Evolutionary conservation across 2,888 invertebrate genomes (phyloP).

Genomic region (Ariolimax columbianus): DNA sequence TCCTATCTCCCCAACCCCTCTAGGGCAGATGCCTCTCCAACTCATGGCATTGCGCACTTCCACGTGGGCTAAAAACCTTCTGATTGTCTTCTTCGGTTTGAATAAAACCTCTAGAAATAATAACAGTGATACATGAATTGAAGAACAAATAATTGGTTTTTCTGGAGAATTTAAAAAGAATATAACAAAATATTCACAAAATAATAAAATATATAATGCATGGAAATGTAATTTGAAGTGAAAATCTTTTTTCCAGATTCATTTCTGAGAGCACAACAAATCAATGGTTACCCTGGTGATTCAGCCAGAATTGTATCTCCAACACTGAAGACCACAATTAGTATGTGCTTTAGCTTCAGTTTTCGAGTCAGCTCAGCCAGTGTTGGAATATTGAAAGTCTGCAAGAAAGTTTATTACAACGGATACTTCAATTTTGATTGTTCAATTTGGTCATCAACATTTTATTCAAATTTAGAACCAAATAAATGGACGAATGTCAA

Average conservation of each 20-base stretch:
- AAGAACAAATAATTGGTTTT: too few relatives aligned
- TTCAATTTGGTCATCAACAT: conserved; percentile 11
- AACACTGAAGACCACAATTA: conserved; percentile 46
- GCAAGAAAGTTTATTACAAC: conserved; percentile 27
- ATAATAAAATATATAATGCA: too few relatives aligned
- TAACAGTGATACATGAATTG: too few relatives aligned
- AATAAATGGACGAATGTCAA: background rate
- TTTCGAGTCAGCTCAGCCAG: conserved; percentile 38
- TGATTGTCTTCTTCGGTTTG: too few relatives aligned
- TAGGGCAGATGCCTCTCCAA: too few relatives aligned
- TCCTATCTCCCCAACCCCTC: too few relatives aligned
- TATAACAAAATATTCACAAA: too few relatives aligned
- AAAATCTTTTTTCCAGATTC: conserved; percentile 9
- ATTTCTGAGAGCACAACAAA: conserved; percentile 1
- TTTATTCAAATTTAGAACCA: background rate
- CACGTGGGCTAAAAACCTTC: too few relatives aligned
- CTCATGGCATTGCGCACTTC: too few relatives aligned
- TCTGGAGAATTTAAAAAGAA: too few relatives aligned
- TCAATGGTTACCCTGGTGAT: conserved; percentile 40
- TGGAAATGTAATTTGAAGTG: too few relatives aligned
- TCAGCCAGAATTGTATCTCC: conserved; percentile 50
- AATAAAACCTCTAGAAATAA: too few relatives aligned
- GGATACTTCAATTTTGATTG: background rate
- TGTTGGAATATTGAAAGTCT: conserved; percentile 48
- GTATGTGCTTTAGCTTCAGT: conserved; percentile 52